A percentile compares a stretch with the other conserved stretches of the same genome.
Conservation (phyloP, 2,888 invertebrate genomes). For the Ommatoiulus sabulosus region DNA sequence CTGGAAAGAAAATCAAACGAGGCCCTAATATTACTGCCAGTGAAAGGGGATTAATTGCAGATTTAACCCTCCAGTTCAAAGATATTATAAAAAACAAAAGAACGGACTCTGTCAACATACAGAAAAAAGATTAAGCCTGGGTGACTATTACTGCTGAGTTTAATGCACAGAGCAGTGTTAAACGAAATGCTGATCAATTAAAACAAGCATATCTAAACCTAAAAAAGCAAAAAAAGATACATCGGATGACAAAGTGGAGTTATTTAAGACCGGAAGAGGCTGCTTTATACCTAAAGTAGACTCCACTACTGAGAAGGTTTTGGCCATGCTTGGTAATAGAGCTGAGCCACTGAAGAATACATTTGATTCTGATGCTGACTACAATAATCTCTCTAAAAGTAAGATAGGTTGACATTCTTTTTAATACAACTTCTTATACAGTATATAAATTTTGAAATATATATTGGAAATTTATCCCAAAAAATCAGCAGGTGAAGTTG, state of each 20-base stretch:
- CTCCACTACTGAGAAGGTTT: neutral
- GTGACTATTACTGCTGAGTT: neutral
- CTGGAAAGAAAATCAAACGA: neutral
- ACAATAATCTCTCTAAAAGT: neutral
- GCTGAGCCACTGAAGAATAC: neutral
- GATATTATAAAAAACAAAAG: neutral
- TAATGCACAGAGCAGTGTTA: neutral
- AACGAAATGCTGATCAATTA: neutral
- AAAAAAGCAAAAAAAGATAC: neutral
- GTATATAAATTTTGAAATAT: neutral
- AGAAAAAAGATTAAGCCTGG: neutral
- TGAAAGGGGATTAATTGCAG: neutral
- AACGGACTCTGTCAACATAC: neutral
- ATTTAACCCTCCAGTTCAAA: neutral
- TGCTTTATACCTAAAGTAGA: neutral
- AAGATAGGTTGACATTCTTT: neutral
- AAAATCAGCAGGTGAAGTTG: neutral
- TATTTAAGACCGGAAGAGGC: neutral
- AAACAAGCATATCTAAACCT: neutral
- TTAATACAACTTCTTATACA: too few species aligned
- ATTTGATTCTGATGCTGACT: neutral
- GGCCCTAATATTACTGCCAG: neutral
- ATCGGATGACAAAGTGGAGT: neutral
- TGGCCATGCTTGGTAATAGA: neutral
- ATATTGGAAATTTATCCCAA: too few species aligned